phyloP scores from a whole-genome alignment of 2,113 vertebrate genomes.

The Gallinago undulata region DNA sequence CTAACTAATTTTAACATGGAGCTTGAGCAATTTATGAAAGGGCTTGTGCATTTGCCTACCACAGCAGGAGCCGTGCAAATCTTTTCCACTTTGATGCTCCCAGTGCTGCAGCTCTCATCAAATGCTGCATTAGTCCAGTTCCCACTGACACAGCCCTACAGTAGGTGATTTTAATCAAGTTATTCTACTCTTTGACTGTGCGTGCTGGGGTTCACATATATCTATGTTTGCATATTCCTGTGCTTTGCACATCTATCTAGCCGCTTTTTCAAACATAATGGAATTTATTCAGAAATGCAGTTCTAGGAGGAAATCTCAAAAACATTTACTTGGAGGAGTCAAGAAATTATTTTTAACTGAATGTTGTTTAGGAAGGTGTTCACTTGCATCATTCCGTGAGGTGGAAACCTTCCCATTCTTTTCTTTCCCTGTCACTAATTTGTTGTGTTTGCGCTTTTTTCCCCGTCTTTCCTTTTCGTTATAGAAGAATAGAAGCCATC shows the following conservation, averaged over 20 bases:
- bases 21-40: not conserved
- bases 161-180: not conserved
- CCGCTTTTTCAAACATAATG: not conserved
- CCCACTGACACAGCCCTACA: not conserved
- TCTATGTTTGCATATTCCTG: accelerated
- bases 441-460: not conserved
- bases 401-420: not conserved
- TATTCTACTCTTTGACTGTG: not conserved
- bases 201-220: not conserved
- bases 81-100: conserved; percentile 30
- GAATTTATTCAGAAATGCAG: not conserved
- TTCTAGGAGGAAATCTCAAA: not conserved
- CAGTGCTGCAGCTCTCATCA: not conserved
- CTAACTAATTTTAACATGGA: not conserved
- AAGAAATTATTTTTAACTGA: not conserved
- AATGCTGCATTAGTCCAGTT: not conserved
- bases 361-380: not conserved
- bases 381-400: not conserved
- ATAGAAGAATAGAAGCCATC: not conserved
- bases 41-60: not conserved
- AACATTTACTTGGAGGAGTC: not conserved
- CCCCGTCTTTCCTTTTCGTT: not conserved
- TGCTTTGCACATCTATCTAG: not conserved
- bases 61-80: not conserved
- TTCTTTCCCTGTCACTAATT: not conserved